Evolutionary conservation across 1,140 invertebrate species (phyloP).

Genomic region (Drosophila sechellia): DNA sequence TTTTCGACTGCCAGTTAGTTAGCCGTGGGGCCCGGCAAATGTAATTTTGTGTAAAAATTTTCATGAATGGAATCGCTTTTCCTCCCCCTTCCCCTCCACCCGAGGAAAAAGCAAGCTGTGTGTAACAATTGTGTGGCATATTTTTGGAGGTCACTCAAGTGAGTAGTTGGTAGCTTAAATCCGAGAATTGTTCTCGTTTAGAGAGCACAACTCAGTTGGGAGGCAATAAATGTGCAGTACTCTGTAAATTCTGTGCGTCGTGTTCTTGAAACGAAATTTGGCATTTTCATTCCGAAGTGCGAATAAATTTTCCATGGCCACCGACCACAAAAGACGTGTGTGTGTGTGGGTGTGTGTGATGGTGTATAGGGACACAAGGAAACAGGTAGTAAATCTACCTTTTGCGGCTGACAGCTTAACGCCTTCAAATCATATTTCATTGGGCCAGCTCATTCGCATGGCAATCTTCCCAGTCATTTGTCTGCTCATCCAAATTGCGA

Average conservation of each 20-base stretch:
- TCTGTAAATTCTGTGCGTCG: slow-evolving; percentile 22
- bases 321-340: background rate
- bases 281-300: slow-evolving; percentile 41
- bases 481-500: slow-evolving; percentile 57
- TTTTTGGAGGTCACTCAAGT: slow-evolving; percentile 63
- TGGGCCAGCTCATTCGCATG: slow-evolving; percentile 36
- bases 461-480: slow-evolving; percentile 52
- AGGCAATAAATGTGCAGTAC: slow-evolving; percentile 21
- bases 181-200: slow-evolving; percentile 34
- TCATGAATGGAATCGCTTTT: slow-evolving; percentile 78
- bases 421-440: slow-evolving; percentile 53
- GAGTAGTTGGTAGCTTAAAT: slow-evolving; percentile 28
- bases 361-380: background rate
- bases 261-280: slow-evolving; percentile 55
- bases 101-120: slow-evolving; percentile 7
- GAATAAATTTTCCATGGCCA: slow-evolving; percentile 29
- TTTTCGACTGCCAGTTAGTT: slow-evolving; percentile 56
- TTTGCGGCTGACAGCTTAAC: slow-evolving; percentile 53
- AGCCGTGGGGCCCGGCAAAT: slow-evolving; percentile 41
- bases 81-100: background rate
- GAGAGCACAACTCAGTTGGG: background rate
- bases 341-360: no score
- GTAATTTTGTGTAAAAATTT: slow-evolving; percentile 76
- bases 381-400: slow-evolving; percentile 15
- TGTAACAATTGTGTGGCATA: slow-evolving; percentile 68